These are phyloP conservation scores for Beaufortia kweichowensis DNA, from an alignment of 2,113 vertebrate genomes.

Conservation along the genomic window DNA sequence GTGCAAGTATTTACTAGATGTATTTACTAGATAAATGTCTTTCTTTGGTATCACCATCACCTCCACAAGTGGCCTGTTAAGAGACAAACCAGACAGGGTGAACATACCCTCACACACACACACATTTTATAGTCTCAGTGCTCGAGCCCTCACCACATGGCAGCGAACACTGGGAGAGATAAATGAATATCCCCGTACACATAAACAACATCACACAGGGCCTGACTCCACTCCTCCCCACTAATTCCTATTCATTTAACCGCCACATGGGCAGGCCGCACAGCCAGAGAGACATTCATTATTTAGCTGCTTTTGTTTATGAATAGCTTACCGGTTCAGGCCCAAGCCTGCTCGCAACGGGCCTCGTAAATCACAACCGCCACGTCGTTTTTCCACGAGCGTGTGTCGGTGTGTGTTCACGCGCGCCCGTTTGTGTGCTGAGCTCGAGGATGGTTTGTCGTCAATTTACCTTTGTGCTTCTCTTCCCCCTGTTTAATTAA, in stretches of 20 bases:
- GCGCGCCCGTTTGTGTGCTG: conserved; percentile 45
- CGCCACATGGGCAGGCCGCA: conserved; percentile 78
- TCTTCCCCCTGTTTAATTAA: conserved; percentile 85
- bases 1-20: not conserved
- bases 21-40: not conserved
- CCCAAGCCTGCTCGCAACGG: conserved; percentile 76
- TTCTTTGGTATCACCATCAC: not conserved
- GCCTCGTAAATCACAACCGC: conserved; percentile 85
- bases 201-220: conserved; percentile 59
- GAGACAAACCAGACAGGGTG: conserved; percentile 17
- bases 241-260: conserved; percentile 99
- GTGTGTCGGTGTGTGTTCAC: conserved; percentile 31
- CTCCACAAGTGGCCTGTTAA: conserved; percentile 51
- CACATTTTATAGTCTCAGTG: conserved; percentile 46
- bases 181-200: conserved; percentile 58
- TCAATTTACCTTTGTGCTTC: conserved; percentile 75
- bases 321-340: conserved; percentile 96
- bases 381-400: conserved; percentile 44
- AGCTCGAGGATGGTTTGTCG: conserved; percentile 66
- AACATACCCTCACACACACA: conserved; percentile 43
- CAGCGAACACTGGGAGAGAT: conserved; percentile 56
- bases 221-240: conserved; percentile 71
- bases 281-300: conserved; percentile 88
- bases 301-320: conserved; percentile 97
- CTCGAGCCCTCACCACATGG: conserved; percentile 53